Base-by-base conservation (phyloP, 2,888 invertebrate genomes). In the Taenaris catops region DNA sequence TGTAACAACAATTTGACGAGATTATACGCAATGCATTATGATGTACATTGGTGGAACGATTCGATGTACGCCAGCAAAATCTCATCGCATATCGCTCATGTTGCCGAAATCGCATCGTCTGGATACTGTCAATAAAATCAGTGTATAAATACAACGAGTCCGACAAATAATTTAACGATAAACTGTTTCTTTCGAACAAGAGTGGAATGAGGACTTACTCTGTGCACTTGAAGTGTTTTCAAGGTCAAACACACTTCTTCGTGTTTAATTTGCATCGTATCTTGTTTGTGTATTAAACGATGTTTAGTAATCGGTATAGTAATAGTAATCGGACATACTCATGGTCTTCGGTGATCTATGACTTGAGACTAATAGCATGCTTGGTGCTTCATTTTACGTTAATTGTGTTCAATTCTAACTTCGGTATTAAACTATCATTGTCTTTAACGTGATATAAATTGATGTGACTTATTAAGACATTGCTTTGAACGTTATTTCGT, bases 21-120 rank as follows among this genome's bases (percentile, higher is more conserved):
- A 31, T 32, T 34, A 23, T 21, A 36, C 33, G 25, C 31, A 24
- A n/a, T n/a, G n/a, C 14, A 24, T 26, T 16, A 20, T 38, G 29
- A 31, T 33, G 17, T n/a, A 38, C 16, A 29, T 20, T 28, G 12
- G 20, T 4, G 32, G 36, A 45, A 41, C 34, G 40, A 36, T 38
- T 33, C 32, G 28, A 34, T 23, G 41, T 37, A 25, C 25, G 29
- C 36, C 43, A 37, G 29, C 42, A 19, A 40, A 46, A 48, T 49
- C 50, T 44, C 44, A 44, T 48, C 47, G 44, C 46, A 38, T 29
- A 31, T 43, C 45, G 39, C 32, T 44, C 29, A 25, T 37, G 35
- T 47, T 40, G 39, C 40, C 40, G 49, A 46, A 48, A 51, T 46
- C 51, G 45, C 44, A 44, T 53, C 51, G 48, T 52, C 51, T 52